Percentiles rank a stretch among this genome's conserved stretches.
phyloP scores from a whole-genome alignment of 2,888 invertebrate species.

The Chrysina gloriosa region DNA sequence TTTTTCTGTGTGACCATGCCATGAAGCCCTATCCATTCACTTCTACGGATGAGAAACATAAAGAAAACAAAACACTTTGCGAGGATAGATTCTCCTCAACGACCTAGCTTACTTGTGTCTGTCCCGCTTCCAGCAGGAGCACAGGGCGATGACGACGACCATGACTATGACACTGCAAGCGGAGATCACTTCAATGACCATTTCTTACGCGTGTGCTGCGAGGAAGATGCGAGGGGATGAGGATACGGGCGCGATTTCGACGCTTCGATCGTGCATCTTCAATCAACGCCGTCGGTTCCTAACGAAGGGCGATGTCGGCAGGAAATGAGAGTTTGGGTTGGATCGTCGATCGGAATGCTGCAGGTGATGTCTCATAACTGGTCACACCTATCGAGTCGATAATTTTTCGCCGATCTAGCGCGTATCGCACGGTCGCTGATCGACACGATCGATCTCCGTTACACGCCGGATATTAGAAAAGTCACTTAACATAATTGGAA shows the following conservation, averaged over 20 bases:
- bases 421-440: neutral
- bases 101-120: slow-evolving; percentile 60
- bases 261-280: slow-evolving; percentile 6
- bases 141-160: slow-evolving; percentile 59
- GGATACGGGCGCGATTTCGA: neutral
- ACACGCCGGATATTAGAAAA: slow-evolving; percentile 14
- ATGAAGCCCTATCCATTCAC: slow-evolving; percentile 77
- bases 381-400: slow-evolving; percentile 9
- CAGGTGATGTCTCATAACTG: slow-evolving; percentile 19
- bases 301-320: neutral
- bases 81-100: slow-evolving; percentile 18
- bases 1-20: slow-evolving; percentile 80
- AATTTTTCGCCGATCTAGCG: neutral
- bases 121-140: slow-evolving; percentile 63
- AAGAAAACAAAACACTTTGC: slow-evolving; percentile 43
- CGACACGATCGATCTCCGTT: neutral
- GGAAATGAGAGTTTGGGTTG: neutral
- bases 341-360: slow-evolving; percentile 1
- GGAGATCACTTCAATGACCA: slow-evolving; percentile 51
- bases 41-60: slow-evolving; percentile 64
- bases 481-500: slow-evolving; percentile 18
- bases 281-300: neutral
- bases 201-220: slow-evolving; percentile 34
- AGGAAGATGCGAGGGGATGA: neutral
- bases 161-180: slow-evolving; percentile 57